These are phyloP conservation scores for Girardia tigrina DNA, from an alignment of 2,888 invertebrate genomes.

Conservation along the genomic window DNA sequence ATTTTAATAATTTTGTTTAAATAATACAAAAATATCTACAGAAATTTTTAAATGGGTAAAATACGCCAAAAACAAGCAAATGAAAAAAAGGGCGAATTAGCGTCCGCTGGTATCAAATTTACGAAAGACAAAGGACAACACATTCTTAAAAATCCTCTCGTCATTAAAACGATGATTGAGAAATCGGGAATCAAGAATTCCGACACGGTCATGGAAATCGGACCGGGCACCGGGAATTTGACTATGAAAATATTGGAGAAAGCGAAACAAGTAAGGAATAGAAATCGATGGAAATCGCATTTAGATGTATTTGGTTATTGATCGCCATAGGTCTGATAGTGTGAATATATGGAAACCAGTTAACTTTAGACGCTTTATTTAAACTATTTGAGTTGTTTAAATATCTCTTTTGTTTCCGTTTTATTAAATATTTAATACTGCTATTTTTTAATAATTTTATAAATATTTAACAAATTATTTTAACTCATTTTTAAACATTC, in stretches of 20 bases:
- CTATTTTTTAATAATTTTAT: too few species aligned
- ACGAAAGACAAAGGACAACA: constrained; percentile 63
- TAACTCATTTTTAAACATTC: too few species aligned
- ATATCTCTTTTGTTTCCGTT: too few species aligned
- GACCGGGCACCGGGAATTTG: constrained; percentile 97
- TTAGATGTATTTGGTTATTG: too few species aligned
- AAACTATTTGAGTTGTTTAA: too few species aligned
- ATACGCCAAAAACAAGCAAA: background rate
- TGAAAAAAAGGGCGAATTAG: background rate
- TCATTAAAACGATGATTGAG: constrained; percentile 84
- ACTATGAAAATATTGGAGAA: constrained; percentile 81
- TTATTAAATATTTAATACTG: too few species aligned
- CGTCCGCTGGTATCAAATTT: constrained; percentile 29
- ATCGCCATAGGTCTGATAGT: too few species aligned
- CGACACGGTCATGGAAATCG: constrained; percentile 90
- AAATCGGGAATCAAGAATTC: constrained; percentile 55
- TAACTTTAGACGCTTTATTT: too few species aligned
- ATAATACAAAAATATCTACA: background rate
- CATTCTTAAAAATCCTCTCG: constrained; percentile 71
- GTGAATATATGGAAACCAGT: too few species aligned
- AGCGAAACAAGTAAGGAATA: constrained; percentile 64
- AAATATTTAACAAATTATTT: too few species aligned
- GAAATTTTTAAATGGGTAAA: background rate
- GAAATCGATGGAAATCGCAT: too few species aligned
- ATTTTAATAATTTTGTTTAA: constrained; percentile 3